These are phyloP conservation scores for Acridotheres tristis DNA, from an alignment of 2,797 vertebrate genomes.

Conservation along the genomic window DNA sequence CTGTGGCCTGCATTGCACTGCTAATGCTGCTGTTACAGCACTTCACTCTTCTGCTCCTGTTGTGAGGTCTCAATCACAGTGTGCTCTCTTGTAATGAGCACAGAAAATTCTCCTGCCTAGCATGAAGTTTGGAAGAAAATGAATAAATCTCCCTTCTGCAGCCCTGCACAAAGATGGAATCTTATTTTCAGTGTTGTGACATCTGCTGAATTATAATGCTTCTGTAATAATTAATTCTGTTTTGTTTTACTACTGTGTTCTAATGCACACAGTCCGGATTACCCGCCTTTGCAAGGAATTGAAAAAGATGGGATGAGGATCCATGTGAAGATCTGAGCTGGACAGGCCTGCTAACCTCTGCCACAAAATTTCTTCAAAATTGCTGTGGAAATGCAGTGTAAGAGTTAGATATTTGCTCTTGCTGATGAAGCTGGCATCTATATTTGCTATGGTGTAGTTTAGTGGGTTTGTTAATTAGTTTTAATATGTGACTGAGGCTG, in stretches of 20 bases:
- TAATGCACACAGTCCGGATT: neutral
- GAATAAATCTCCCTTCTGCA: neutral
- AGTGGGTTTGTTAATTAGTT: conserved; percentile 45
- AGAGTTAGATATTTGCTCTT: neutral
- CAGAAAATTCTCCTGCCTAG: neutral
- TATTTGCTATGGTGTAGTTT: conserved; percentile 16
- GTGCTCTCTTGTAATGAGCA: neutral
- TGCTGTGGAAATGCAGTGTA: neutral
- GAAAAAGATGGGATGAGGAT: neutral
- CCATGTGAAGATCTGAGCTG: neutral
- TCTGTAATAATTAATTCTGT: neutral
- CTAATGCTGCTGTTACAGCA: neutral
- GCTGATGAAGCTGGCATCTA: conserved; percentile 1
- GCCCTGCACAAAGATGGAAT: neutral
- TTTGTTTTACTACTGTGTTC: neutral
- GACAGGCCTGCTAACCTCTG: neutral
- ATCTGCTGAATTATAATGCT: neutral
- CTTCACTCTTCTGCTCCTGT: neutral
- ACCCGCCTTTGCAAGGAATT: neutral
- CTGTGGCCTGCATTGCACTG: neutral
- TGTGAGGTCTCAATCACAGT: neutral
- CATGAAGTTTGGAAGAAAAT: neutral
- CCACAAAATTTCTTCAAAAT: neutral
- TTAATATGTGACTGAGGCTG: neutral
- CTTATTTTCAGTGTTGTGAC: neutral